Base-by-base conservation (phyloP, 92 coral and sea anemone species). In the Metridium senile region DNA sequence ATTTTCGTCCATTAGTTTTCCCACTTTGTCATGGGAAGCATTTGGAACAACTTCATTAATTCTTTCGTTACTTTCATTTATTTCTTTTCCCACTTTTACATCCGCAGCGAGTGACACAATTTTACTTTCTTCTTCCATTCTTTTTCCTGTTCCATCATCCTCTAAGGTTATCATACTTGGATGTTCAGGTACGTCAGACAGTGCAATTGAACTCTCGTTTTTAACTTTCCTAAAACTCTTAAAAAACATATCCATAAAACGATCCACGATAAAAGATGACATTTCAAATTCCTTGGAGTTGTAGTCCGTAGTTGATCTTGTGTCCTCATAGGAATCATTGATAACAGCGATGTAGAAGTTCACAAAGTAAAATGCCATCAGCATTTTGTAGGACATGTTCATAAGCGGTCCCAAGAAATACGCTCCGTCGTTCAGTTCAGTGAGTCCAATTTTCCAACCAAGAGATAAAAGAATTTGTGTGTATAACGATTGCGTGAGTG, bases 261-360 rank as follows among this genome's bases (percentile, higher is more conserved):
- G 72, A 0, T 88, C 74, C 20, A 82, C 29, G 22, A 91, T 88
- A 65, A 91, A 91, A 11, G 85, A 86, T n/a, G 91, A 81, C 88
- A 88, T 82, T 74, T 85, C 93, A 39, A 79, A 80, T 43, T 91
- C 88, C 70, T 82, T 58, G 16, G 87, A 78, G 1, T 65, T 67
- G 46, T 58, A 43, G 16, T 91, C 87, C 0, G 89, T 90, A n/a
- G 68, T 66, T 0, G 74, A 54, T 26, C 82, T 85, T 16, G 89
- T 86, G 58, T 82, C 85, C 25, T 79, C 85, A 61, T 82, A 82
- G 1, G 89, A 78, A 29, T 89, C 87, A 57, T 89, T 78, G 19
- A 91, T 62, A 33, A 91, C 90, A 19, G 93, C 88, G 46, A 91
- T 73, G 47, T 89, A 89, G 58, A 91, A 89, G 84, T 91, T 91